A percentile compares a stretch with the other conserved stretches of the same genome.
Conservation (phyloP, 2,888 invertebrate genomes). For the Cheilosia scutellata region DNA sequence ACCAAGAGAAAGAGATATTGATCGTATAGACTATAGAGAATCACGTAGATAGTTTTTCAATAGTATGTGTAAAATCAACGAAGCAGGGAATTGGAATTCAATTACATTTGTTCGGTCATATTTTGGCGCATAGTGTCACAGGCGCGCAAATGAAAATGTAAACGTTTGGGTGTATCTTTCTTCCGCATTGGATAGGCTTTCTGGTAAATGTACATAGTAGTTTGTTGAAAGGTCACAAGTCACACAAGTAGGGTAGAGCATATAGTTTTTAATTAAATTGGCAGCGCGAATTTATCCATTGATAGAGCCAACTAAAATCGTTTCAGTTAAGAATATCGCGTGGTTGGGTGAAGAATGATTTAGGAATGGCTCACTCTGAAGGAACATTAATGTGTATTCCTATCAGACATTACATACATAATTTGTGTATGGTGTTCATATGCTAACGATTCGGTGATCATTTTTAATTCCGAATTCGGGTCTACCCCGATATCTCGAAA, state of each 20-base stretch:
- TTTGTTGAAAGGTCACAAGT: neutral
- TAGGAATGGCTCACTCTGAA: too few relatives aligned
- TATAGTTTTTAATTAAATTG: neutral
- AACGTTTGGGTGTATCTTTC: neutral
- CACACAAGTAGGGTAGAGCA: neutral
- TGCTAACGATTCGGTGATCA: too few relatives aligned
- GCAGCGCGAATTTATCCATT: neutral
- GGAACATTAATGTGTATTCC: too few relatives aligned
- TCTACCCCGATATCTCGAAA: too few relatives aligned
- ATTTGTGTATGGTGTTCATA: too few relatives aligned
- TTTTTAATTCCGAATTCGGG: too few relatives aligned
- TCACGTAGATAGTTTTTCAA: slow-evolving; percentile 47
- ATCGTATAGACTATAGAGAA: slow-evolving; percentile 18
- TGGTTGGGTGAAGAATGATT: too few relatives aligned
- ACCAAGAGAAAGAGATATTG: slow-evolving; percentile 24
- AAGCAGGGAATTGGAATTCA: slow-evolving; percentile 55
- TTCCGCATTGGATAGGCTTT: neutral
- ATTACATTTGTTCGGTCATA: slow-evolving; percentile 45
- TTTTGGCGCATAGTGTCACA: slow-evolving; percentile 48
- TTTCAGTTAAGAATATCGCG: too few relatives aligned
- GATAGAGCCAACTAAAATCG: too few relatives aligned
- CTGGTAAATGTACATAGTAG: neutral
- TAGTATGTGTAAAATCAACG: slow-evolving; percentile 51
- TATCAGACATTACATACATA: too few relatives aligned
- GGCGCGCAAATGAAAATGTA: slow-evolving; percentile 18